Base-by-base conservation (phyloP, 2,797 vertebrate genomes). In the Leuciscus waleckii region DNA sequence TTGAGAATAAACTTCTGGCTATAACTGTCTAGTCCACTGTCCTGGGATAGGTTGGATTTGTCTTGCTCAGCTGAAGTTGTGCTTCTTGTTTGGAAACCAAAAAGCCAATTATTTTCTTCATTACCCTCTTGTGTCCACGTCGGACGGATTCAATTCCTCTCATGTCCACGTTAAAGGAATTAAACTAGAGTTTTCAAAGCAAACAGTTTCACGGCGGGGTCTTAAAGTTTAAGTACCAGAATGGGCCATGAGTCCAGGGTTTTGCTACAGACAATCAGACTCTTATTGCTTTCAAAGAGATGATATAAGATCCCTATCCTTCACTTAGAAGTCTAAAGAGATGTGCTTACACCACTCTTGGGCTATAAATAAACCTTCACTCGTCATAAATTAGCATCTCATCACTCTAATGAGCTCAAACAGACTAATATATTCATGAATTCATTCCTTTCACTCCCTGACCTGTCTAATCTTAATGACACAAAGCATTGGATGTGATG, bases 331-430 rank as follows among this genome's bases (percentile, higher is more conserved):
- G 37, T 81, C 51, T 88, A 32, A 83, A 84, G 84, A 82, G 81
- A 79, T 82, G 43, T 79, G 70, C 78, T 74, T 79, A 86, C 80
- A 79, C 82, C 71, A 43, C 82, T 78, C 84, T 49, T 49, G 41
- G 61, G 14, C 68, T 83, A 79, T 82, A 88, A 84, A 87, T 87
- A 89, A 79, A 80, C 41, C 56, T 75, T 67, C 32, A 56, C 82
- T 73, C 37, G 10, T 85, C 80, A 89, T 89, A 87, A 73, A 88
- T 89, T 85, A 65, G 61, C 87, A 86, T 85, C 61, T 86, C 75
- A 85, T 88, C 82, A 88, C 35, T 54, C 7, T 79, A 79, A 85
- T 82, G 63, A 81, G 69, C 70, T 79, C 85, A 85, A 85, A 75
- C 69, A 80, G 74, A 65, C 58, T 86, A 61, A 88, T 71, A 85